These are phyloP conservation scores for Petaurus breviceps DNA, from an alignment of 2,113 vertebrate genomes.

Conservation along the genomic window DNA sequence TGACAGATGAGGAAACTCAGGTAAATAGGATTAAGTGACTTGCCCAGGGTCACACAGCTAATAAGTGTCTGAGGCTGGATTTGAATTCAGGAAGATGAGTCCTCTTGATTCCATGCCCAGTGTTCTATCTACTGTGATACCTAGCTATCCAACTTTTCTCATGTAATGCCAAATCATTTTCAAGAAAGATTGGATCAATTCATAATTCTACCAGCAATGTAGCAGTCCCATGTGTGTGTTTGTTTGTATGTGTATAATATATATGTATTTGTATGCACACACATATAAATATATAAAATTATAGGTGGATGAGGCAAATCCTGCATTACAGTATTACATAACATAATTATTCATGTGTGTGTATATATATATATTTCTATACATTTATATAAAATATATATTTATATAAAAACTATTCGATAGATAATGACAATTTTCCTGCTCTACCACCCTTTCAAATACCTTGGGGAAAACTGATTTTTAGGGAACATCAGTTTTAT, in stretches of 20 bases:
- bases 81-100: not conserved
- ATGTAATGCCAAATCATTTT: not conserved
- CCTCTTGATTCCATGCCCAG: too few species aligned
- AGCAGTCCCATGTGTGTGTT: not conserved
- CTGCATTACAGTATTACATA: not conserved
- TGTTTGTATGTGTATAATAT: not conserved
- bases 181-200: not conserved
- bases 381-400: not conserved
- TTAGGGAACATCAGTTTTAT: too few species aligned
- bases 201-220: not conserved
- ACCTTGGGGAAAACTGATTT: not conserved
- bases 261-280: too few species aligned
- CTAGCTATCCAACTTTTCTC: not conserved
- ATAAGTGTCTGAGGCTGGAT: not conserved
- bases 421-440: not conserved
- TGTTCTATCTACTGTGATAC: not conserved
- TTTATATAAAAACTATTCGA: not conserved
- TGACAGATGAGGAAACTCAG: not conserved
- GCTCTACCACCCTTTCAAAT: not conserved
- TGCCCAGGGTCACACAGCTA: not conserved
- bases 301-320: not conserved
- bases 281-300: too few species aligned
- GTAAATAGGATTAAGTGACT: not conserved
- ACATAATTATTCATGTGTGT: not conserved
- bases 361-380: not conserved